A percentile compares a stretch with the other conserved stretches of the same genome.
Conservation (phyloP, 2,888 invertebrate genomes). For the Zygaena filipendulae region DNA sequence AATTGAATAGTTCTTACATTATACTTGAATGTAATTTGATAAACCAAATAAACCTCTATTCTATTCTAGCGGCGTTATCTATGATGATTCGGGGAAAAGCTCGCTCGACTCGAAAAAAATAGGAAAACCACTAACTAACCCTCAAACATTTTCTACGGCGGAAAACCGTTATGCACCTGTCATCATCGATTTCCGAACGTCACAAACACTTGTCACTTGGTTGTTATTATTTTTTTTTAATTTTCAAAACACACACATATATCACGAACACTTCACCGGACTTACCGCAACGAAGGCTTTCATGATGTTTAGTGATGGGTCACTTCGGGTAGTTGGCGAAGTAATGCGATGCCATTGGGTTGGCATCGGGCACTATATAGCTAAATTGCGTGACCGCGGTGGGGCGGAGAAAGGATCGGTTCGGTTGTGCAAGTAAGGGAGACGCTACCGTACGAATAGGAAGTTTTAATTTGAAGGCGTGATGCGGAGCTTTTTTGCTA, state of each 20-base stretch:
- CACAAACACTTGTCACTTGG: constrained; percentile 48
- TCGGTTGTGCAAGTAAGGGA: constrained; percentile 59
- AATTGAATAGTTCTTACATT: too few relatives aligned
- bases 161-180: constrained; percentile 17
- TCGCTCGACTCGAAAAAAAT: too few relatives aligned
- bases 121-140: too few relatives aligned
- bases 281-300: constrained; percentile 68
- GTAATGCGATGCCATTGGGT: constrained; percentile 47
- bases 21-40: too few relatives aligned
- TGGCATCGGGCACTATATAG: constrained; percentile 52
- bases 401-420: constrained; percentile 65
- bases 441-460: constrained; percentile 49
- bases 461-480: constrained; percentile 57
- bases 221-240: constrained; percentile 16
- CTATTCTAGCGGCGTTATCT: too few relatives aligned
- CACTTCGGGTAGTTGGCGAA: constrained; percentile 55
- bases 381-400: constrained; percentile 39
- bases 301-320: constrained; percentile 61
- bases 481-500: constrained; percentile 35
- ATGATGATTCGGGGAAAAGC: too few relatives aligned
- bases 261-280: constrained; percentile 40
- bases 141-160: too few relatives aligned
- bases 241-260: constrained; percentile 24
- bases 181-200: constrained; percentile 48
- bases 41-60: too few relatives aligned